Evolutionary conservation across 2,797 vertebrate genomes (phyloP), one percentile per base, ranked within the genome.

Genomic region (Allobates femoralis): DNA sequence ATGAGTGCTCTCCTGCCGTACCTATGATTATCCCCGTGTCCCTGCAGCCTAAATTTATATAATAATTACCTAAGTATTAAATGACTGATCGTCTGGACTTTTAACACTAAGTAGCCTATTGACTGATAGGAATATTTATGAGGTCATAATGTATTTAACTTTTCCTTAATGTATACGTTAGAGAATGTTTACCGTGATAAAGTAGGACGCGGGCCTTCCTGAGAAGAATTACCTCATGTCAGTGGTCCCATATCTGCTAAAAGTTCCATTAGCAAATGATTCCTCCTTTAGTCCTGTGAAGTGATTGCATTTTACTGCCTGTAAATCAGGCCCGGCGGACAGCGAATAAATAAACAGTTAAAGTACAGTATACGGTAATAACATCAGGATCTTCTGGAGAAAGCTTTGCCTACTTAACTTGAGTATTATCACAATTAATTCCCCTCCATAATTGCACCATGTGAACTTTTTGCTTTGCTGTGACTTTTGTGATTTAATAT

Each of bases 221-320:
- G 89, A 94, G 92, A 95, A 94, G 96, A 96, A 97, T 96, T 96
- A 96, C 96, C 96, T 97, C 96, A 94, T 96, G 96, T 96, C 95
- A 96, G 83, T 93, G 93, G 96, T 94, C 95, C 93, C 96, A 95
- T 95, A 95, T 96, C 96, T 96, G 95, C 96, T 96, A 95, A 93
- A 94, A 93, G 93, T 96, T 98, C 98, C 98, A 99, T 99, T 99
- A 99, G 97, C 93, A 94, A 94, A 97, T 97, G 97, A 96, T 96
- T 97, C 95, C 93, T 95, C 92, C 94, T 94, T 94, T 95, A 94
- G 96, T 94, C 96, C 96, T 96, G 94, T 96, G 96, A 96, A 95
- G 93, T 91, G 94, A 95, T 96, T 95, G 95, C 96, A 93, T 97
- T 97, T 96, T 93, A 92, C 93, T 92, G 94, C 93, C 93, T 95